A percentile compares a stretch with the other conserved stretches of the same genome.
phyloP scores from a whole-genome alignment of 2,888 invertebrate genomes.

The Trichogramma evanescens region DNA sequence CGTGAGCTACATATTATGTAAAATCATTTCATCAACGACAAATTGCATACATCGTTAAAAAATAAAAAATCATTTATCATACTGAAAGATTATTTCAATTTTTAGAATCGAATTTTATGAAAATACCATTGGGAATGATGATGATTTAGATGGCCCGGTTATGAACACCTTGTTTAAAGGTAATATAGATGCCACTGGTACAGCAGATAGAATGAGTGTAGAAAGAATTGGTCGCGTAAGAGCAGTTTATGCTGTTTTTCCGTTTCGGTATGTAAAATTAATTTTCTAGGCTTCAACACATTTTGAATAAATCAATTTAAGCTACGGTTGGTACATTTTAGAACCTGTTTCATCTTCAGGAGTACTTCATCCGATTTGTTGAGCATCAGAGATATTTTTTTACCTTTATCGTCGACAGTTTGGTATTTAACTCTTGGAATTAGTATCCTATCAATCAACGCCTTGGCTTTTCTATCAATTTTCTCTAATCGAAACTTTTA shows the following conservation, averaged over 20 bases:
- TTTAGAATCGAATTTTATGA: constrained; percentile 17
- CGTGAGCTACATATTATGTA: constrained; percentile 13
- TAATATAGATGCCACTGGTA: constrained; percentile 17
- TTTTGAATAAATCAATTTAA: background rate
- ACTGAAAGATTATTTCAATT: background rate
- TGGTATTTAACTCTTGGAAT: constrained; percentile 27
- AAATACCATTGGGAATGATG: constrained; percentile 14
- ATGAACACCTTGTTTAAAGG: constrained; percentile 12
- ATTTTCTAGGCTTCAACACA: background rate
- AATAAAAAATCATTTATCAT: background rate
- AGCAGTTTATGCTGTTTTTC: constrained; percentile 10
- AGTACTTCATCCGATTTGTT: constrained; percentile 26
- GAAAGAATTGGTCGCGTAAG: constrained; percentile 7
- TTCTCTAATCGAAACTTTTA: constrained; percentile 22
- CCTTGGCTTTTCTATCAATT: constrained; percentile 22
- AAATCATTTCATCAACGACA: background rate
- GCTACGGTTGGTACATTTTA: constrained; percentile 8
- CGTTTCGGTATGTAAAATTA: constrained; percentile 8
- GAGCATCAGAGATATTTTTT: constrained; percentile 26
- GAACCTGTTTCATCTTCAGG: constrained; percentile 33
- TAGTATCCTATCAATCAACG: constrained; percentile 22
- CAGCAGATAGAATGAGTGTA: constrained; percentile 9
- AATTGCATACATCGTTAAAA: too few species aligned
- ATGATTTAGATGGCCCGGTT: constrained; percentile 20
- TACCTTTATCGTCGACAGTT: constrained; percentile 27